Conservation (phyloP, 2,113 vertebrate species). For the Leiothrix lutea region DNA sequence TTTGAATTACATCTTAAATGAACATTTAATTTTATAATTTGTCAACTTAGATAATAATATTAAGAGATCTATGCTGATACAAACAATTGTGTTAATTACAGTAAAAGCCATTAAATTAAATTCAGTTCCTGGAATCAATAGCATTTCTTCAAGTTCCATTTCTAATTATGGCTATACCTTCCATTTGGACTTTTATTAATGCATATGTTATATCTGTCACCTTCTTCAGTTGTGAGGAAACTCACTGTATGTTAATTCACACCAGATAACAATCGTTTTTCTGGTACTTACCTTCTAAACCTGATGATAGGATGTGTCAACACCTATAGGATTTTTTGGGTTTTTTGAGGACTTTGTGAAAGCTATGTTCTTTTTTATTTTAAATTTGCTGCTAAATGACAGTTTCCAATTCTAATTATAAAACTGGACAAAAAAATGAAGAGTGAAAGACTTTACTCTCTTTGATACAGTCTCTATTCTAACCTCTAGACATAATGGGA, state of each 20-base stretch:
- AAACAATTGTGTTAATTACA: conserved; percentile 75
- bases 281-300: conserved; percentile 57
- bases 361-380: neutral
- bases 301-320: conserved; percentile 68
- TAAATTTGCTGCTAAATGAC: conserved; percentile 38
- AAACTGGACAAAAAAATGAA: conserved; percentile 47
- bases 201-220: conserved; percentile 72
- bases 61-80: conserved; percentile 66
- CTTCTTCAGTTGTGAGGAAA: conserved; percentile 43
- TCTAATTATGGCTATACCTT: conserved; percentile 65
- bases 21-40: conserved; percentile 75
- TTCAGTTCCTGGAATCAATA: conserved; percentile 74
- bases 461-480: neutral
- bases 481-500: neutral
- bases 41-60: conserved; percentile 69
- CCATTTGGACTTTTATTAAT: conserved; percentile 67
- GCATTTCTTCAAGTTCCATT: conserved; percentile 62
- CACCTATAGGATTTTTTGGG: conserved; percentile 40
- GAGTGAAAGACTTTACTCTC: conserved; percentile 21
- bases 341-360: neutral
- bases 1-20: conserved; percentile 68
- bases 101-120: conserved; percentile 75
- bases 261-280: conserved; percentile 71
- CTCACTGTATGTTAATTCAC: conserved; percentile 77
- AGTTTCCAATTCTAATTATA: conserved; percentile 57